Conservation (phyloP, 1,140 invertebrate species). For the Drosophila mauritiana region DNA sequence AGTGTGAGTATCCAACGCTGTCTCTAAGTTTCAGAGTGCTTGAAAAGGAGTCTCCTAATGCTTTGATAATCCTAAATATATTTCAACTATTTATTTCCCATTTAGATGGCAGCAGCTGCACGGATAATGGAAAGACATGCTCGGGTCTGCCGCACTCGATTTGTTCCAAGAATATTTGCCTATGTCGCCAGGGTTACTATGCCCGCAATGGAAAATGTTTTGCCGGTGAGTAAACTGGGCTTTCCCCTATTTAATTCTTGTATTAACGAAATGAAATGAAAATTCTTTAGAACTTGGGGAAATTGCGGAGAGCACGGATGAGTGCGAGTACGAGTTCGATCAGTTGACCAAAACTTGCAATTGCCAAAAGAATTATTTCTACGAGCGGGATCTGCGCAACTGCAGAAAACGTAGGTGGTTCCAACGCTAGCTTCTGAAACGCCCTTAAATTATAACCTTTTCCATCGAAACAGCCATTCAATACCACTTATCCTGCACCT, state of each 20-base stretch:
- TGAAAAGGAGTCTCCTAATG: too few species aligned
- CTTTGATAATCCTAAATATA: neutral
- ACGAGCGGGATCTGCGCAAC: conserved; percentile 71
- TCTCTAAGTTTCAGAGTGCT: neutral
- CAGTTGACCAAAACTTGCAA: conserved; percentile 73
- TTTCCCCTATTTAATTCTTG: too few species aligned
- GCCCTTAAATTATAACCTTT: neutral
- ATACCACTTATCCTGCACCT: conserved; percentile 79
- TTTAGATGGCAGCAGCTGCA: conserved; percentile 75
- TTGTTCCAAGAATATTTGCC: conserved; percentile 70
- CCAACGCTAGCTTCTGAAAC: neutral
- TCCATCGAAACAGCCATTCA: conserved; percentile 65
- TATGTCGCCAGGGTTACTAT: conserved; percentile 76
- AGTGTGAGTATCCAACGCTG: conserved; percentile 55
- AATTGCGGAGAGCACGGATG: conserved; percentile 81
- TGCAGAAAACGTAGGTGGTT: conserved; percentile 78
- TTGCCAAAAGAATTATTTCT: conserved; percentile 84
- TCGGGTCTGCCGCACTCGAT: conserved; percentile 72
- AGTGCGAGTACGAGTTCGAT: conserved; percentile 79
- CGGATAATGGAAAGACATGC: conserved; percentile 74
- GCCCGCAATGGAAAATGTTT: conserved; percentile 77
- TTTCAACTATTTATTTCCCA: neutral
- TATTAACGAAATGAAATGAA: too few species aligned
- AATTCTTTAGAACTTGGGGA: conserved; percentile 72
- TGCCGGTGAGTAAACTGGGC: conserved; percentile 56